Evolutionary conservation across 30 jellyfish, hydroid and myxozoan genomes (phyloP).

Genomic region (Chironex yamaguchii): DNA sequence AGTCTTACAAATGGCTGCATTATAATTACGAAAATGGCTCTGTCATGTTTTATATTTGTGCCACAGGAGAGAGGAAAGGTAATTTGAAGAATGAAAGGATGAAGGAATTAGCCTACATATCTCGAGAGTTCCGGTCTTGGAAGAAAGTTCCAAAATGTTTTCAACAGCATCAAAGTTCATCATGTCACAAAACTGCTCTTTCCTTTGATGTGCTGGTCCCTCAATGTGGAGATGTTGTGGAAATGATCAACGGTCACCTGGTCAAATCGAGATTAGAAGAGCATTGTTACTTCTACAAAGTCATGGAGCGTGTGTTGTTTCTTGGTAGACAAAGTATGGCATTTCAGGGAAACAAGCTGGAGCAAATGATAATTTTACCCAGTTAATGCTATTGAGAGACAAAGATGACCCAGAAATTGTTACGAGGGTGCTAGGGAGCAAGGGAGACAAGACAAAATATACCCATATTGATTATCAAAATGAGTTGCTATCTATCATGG

Average conservation of each 20-base stretch:
- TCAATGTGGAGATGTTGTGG: constrained; percentile 56
- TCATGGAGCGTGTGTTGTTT: constrained; percentile 38
- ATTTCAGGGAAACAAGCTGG: constrained; percentile 56
- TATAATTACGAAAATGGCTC: constrained; percentile 33
- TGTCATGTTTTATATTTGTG: constrained; percentile 34
- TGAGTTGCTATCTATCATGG: constrained; percentile 37
- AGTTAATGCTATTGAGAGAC: constrained; percentile 60
- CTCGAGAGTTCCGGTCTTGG: constrained; percentile 41
- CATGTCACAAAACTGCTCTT: constrained; percentile 66
- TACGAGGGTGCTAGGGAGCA: constrained; percentile 26
- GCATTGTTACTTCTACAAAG: constrained; percentile 45
- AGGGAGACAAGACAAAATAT: constrained; percentile 32
- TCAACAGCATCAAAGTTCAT: constrained; percentile 51
- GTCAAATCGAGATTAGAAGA: constrained; percentile 51
- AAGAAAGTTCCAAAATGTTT: constrained; percentile 35
- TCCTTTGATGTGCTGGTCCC: constrained; percentile 31
- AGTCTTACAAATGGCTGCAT: constrained; percentile 58
- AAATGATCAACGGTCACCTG: constrained; percentile 35
- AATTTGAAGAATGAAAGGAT: constrained; percentile 30
- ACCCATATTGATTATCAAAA: constrained; percentile 57
- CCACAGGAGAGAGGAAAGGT: constrained; percentile 31
- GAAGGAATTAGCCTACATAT: constrained; percentile 41
- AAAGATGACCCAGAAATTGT: constrained; percentile 51
- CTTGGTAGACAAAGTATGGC: constrained; percentile 64
- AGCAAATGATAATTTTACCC: constrained; percentile 48